Conservation (phyloP, 2,888 invertebrate genomes). For the Apamea monoglypha region DNA sequence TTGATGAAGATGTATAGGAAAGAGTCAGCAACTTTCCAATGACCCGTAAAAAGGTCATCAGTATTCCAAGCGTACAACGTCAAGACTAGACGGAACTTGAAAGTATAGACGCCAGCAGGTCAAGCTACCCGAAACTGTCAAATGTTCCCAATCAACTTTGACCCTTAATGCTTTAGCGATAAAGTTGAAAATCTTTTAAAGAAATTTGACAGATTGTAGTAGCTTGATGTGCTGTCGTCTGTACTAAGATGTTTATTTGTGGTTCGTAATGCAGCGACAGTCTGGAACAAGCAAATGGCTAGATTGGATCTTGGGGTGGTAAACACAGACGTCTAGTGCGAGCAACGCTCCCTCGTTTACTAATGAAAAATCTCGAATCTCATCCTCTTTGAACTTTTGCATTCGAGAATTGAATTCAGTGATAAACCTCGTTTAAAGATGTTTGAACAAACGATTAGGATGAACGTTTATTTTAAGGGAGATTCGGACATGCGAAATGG, state of each 20-base stretch:
- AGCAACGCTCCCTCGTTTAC: constrained; percentile 51
- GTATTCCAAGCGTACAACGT: constrained; percentile 30
- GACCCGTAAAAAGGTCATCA: constrained; percentile 34
- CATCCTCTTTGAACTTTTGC: constrained; percentile 35
- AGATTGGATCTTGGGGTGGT: constrained; percentile 59
- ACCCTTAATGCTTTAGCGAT: too few relatives aligned
- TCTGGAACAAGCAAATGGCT: constrained; percentile 56
- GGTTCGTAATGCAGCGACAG: constrained; percentile 54
- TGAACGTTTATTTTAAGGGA: constrained; percentile 31
- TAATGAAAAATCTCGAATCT: constrained; percentile 59
- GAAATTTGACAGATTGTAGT: too few relatives aligned
- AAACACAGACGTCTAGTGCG: constrained; percentile 62
- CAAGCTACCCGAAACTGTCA: too few relatives aligned
- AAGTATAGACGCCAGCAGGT: constrained; percentile 3
- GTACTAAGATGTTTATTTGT: constrained; percentile 51
- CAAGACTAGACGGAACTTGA: constrained; percentile 41
- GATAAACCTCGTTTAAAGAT: constrained; percentile 44
- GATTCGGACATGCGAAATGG: constrained; percentile 17
- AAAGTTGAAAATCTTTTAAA: too few relatives aligned
- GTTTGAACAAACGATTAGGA: constrained; percentile 42
- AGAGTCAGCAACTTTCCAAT: constrained; percentile 32
- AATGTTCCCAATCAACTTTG: too few relatives aligned
- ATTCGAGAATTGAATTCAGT: constrained; percentile 53
- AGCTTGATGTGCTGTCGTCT: too few relatives aligned
- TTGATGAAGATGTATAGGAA: constrained; percentile 19